Conservation (phyloP, 2,888 invertebrate genomes). For the Meliscaeva auricollis region DNA sequence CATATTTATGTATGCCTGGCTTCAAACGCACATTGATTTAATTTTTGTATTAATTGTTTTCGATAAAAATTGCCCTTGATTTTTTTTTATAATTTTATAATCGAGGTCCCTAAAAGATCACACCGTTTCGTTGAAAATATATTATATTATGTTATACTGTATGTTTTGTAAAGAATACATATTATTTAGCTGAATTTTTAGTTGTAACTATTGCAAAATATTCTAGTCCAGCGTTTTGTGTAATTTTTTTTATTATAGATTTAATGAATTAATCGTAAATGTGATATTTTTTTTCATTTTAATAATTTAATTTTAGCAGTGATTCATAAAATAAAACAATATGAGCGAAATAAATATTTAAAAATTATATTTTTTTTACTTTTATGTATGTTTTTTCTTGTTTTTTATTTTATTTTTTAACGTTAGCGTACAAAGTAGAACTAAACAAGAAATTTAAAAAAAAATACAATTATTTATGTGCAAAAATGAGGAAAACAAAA, state of each 20-base stretch:
- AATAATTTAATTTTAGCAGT: conserved; percentile 70
- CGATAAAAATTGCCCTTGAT: background rate
- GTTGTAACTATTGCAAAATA: conserved; percentile 70
- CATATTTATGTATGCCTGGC: conserved; percentile 61
- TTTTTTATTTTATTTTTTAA: conserved; percentile 28
- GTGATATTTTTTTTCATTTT: conserved; percentile 74
- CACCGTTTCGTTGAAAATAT: conserved; percentile 41
- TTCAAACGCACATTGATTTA: conserved; percentile 71
- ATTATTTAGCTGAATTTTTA: conserved; percentile 58
- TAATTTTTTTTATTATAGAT: conserved; percentile 61
- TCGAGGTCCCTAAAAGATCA: background rate
- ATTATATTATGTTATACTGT: conserved; percentile 22
- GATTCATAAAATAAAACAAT: conserved; percentile 57
- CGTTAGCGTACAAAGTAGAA: conserved; percentile 73
- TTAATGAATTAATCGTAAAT: conserved; percentile 73
- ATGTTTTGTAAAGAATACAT: conserved; percentile 21
- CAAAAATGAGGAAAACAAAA: conserved; percentile 47
- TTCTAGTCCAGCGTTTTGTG: conserved; percentile 73
- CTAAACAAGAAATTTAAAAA: conserved; percentile 33
- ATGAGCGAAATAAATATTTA: conserved; percentile 36
- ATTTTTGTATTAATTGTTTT: conserved; percentile 23
- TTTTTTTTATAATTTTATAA: background rate
- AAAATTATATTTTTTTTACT: conserved; percentile 30
- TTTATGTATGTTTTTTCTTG: conserved; percentile 26
- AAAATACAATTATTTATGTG: conserved; percentile 68